Evolutionary conservation across 37 sponge, comb jelly and placozoan genomes (phyloP), one percentile per base, ranked within the genome.

Genomic region (Hormiphora californensis): DNA sequence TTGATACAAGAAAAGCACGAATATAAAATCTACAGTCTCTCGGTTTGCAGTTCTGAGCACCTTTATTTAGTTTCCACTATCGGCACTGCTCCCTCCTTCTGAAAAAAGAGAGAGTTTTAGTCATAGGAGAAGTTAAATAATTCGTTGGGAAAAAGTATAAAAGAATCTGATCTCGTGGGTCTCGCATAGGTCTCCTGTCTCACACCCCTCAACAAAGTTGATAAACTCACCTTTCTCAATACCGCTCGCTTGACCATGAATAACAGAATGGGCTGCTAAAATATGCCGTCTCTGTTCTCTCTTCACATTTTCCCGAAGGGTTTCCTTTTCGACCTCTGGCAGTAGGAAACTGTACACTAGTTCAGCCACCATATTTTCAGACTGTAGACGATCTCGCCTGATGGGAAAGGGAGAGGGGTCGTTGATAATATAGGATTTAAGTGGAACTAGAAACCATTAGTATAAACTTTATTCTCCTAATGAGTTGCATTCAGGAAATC

Each of bases 341-440:
- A 97, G 90, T n/a, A 97, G 92, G 90, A 97, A 97, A 12, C 91
- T 59, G 85, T 93, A 67, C 41, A 97, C 93, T 86, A 97, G 69
- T 55, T 97, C 95, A 41, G 98, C 92, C 0, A 93, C 95, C 88
- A 94, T 73, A 46, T 73, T 73, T 33, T 73, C 81, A 12, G 81
- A 73, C 43, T 73, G 81, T 1, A 73, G 44, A 43, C 81, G 8
- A 33, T 73, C 81, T 73, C 81, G 41, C 35, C 81, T 73, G 81
- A 67, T 41, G 88, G 39, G 55, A 68, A 67, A 12, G 68, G 34
- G 49, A 32, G 37, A 68, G 37, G n/a, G 73, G 32, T 11, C 39
- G 63, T 9, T 35, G 41, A 38, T 5, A 39, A 68, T 33, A n/a
- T n/a, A n/a, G n/a, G n/a, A n/a, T n/a, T n/a, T n/a, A n/a, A 21